These are phyloP conservation scores for Meloe dianella DNA, from an alignment of 2,888 invertebrate species.

Conservation along the genomic window DNA sequence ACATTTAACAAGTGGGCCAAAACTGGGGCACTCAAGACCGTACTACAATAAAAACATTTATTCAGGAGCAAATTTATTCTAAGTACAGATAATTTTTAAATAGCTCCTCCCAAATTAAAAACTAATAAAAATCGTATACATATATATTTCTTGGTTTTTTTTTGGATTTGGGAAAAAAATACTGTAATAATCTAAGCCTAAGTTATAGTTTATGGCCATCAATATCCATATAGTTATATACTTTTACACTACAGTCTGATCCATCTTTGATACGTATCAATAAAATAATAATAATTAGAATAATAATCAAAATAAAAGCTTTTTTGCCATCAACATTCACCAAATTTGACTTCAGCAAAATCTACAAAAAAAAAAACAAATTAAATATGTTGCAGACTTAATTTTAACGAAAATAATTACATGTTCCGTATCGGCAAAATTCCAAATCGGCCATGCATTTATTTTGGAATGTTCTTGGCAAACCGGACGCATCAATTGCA, in stretches of 20 bases:
- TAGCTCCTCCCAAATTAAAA: neutral
- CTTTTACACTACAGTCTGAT: neutral
- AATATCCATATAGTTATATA: neutral
- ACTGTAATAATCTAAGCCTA: constrained; percentile 1
- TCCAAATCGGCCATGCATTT: constrained; percentile 65
- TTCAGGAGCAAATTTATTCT: constrained; percentile 2
- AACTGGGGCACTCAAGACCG: too few species aligned
- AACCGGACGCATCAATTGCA: constrained; percentile 65
- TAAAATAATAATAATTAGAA: neutral
- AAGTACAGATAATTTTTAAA: constrained; percentile 6
- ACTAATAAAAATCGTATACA: constrained; percentile 3
- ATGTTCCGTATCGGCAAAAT: constrained; percentile 65
- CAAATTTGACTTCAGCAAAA: constrained; percentile 65
- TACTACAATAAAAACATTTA: too few species aligned
- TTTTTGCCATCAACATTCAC: constrained; percentile 60
- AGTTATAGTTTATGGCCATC: neutral
- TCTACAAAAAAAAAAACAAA: constrained; percentile 57
- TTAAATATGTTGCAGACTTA: neutral
- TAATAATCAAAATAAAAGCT: neutral
- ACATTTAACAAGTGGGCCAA: too few species aligned
- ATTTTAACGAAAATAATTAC: constrained; percentile 59
- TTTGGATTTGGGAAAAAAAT: constrained; percentile 7
- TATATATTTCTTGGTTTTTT: neutral
- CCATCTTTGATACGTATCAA: neutral
- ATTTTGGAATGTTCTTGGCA: constrained; percentile 65